Base-by-base conservation (phyloP, 1,140 invertebrate species). In the Atta colombica region DNA sequence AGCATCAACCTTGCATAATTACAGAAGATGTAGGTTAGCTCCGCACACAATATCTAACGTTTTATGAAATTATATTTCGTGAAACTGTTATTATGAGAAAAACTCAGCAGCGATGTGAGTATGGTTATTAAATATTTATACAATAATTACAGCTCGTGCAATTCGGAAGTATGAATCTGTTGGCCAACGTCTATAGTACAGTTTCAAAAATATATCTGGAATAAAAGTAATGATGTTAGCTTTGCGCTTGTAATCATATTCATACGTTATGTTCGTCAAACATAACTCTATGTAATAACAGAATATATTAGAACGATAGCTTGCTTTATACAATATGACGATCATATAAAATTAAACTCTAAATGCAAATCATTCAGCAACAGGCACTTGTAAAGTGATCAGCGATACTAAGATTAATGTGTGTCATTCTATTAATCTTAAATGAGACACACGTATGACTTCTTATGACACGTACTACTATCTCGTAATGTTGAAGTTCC, bases 81-180 rank as follows among this genome's bases (percentile, higher is more conserved):
- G 16, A 6, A 75, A 39, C 4, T 10, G 18, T 66, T 53, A 39
- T 53, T 51, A 66, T 49, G 21, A n/a, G 25, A 21, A 49, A 78
- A 65, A 12, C 18, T 5, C 39, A 6, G 7, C n/a, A 45, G 12
- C 31, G 14, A 35, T 7, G n/a, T 31, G 74, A 21, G n/a, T 18
- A 35, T 0, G 14, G 3, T 16, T 60, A 66, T 66, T 21, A 80
- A 80, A 53, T 80, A 80, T 63, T 78, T 65, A 78, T 51, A 51
- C 39, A 25, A 25, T 61, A 49, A 51, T 78, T 78, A 78, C 18
- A 77, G 21, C n/a, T 39, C 21, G 25, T 35, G 25, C 28, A 78
- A 35, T 68, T 68, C 18, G 49, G n/a, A 66, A 51, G 10, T 51
- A 21, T 16, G 28, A 53, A 35, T 80, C 28, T 28, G 77, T 53